These are phyloP conservation scores for Tenebrosternarchus preto DNA, from an alignment of 2,113 vertebrate species.

Conservation along the genomic window DNA sequence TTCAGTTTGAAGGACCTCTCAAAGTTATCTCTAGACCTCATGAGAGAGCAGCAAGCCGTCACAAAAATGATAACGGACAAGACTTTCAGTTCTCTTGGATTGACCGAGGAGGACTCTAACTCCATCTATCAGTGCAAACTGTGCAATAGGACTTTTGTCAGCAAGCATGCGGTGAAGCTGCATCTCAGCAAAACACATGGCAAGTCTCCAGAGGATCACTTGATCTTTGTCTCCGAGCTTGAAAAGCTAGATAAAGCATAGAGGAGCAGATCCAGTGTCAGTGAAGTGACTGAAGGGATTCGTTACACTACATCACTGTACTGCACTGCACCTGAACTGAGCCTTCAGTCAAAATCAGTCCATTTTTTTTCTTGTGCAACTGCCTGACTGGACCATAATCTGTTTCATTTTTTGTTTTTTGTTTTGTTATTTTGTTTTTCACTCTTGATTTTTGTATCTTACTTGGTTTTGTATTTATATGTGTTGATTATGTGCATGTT, in stretches of 20 bases:
- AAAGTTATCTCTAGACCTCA: conserved; percentile 92
- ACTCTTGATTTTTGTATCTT: conserved; percentile 65
- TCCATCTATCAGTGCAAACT: conserved; percentile 96
- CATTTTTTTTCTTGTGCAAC: conserved; percentile 83
- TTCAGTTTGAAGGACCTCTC: conserved; percentile 98
- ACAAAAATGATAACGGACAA: conserved; percentile 87
- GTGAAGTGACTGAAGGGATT: conserved; percentile 82
- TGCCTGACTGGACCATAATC: conserved; percentile 86
- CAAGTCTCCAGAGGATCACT: conserved; percentile 98
- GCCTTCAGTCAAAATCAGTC: conserved; percentile 85
- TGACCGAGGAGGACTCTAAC: conserved; percentile 87
- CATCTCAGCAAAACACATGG: conserved; percentile 99
- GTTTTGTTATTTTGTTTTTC: conserved; percentile 64
- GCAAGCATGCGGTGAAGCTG: conserved; percentile 99
- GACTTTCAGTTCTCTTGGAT: conserved; percentile 82
- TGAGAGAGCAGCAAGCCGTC: conserved; percentile 91
- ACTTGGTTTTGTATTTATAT: conserved; percentile 75
- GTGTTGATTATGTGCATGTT: conserved; percentile 74
- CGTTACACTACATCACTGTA: conserved; percentile 86
- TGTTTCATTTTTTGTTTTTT: conserved; percentile 60
- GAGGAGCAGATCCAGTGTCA: conserved; percentile 72
- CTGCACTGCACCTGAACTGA: conserved; percentile 96
- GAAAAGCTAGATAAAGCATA: conserved; percentile 85
- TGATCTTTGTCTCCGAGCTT: conserved; percentile 96
- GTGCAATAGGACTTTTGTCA: conserved; percentile 97